Evolutionary conservation across 2,888 invertebrate genomes (phyloP).

Genomic region (Podotricha telesiphe): DNA sequence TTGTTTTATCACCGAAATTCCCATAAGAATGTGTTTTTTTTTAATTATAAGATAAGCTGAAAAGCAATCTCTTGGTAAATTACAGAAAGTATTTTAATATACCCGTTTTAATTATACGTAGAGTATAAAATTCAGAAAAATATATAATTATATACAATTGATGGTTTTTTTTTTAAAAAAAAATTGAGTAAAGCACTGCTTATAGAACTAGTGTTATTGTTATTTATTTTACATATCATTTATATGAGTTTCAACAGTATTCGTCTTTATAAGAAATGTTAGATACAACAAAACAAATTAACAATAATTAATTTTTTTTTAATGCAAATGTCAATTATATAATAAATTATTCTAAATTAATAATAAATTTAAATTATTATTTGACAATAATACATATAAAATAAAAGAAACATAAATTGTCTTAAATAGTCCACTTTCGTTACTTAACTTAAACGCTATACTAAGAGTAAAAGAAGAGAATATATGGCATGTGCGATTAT

Average conservation of each 20-base stretch:
- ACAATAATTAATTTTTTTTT: too few species aligned
- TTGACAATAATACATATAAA: too few species aligned
- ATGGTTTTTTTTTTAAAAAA: too few species aligned
- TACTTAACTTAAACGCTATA: conserved; percentile 1
- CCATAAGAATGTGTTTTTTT: conserved; percentile 32
- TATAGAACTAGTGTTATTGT: too few species aligned
- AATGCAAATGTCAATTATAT: too few species aligned
- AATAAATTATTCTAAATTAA: not conserved
- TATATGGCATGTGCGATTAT: conserved; percentile 9
- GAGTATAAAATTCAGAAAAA: not conserved
- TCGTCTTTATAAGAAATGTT: too few species aligned
- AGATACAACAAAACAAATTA: too few species aligned
- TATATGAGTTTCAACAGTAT: too few species aligned
- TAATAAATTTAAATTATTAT: not conserved
- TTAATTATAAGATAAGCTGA: conserved; percentile 22
- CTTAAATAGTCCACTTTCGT: not conserved
- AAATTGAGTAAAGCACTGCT: too few species aligned
- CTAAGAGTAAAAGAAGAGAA: not conserved
- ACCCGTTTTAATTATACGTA: not conserved
- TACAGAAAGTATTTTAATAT: conserved; percentile 3
- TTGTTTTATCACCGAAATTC: conserved; percentile 37
- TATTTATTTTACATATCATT: too few species aligned
- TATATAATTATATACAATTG: too few species aligned
- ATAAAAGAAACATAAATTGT: not conserved
- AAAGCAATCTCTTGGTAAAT: not conserved